Conservation (phyloP, 2,113 vertebrate species). For the Protobothrops mucrosquamatus region DNA sequence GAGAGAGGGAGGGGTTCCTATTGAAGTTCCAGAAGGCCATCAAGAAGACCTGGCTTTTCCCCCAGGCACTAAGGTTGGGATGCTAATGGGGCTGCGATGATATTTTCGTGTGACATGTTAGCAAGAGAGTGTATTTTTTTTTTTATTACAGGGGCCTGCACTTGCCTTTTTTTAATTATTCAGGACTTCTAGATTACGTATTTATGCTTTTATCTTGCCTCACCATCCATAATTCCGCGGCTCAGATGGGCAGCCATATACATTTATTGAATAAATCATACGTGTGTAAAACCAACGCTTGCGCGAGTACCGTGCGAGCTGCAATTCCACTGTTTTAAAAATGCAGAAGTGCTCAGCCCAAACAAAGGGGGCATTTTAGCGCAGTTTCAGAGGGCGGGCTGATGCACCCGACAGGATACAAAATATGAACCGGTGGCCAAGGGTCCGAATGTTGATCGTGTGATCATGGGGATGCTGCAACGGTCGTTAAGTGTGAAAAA, state of each 20-base stretch:
- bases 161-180: background rate
- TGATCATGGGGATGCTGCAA: background rate
- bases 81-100: background rate
- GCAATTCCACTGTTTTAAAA: background rate
- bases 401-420: background rate
- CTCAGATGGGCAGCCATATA: background rate
- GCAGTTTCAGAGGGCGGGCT: background rate
- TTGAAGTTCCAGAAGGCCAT: background rate
- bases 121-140: background rate
- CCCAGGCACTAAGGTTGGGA: background rate
- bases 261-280: background rate
- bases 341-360: background rate
- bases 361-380: background rate
- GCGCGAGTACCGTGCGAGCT: background rate
- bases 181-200: background rate
- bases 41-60: background rate
- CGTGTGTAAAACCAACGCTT: background rate
- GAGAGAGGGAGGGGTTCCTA: fast-evolving
- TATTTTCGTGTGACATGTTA: background rate
- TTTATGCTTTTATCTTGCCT: background rate
- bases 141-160: background rate
- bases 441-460: background rate
- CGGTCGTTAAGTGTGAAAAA: too few species aligned
- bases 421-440: background rate
- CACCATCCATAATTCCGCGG: background rate